Conservation (phyloP, 1,140 invertebrate genomes). For the Adelges cooleyi region DNA sequence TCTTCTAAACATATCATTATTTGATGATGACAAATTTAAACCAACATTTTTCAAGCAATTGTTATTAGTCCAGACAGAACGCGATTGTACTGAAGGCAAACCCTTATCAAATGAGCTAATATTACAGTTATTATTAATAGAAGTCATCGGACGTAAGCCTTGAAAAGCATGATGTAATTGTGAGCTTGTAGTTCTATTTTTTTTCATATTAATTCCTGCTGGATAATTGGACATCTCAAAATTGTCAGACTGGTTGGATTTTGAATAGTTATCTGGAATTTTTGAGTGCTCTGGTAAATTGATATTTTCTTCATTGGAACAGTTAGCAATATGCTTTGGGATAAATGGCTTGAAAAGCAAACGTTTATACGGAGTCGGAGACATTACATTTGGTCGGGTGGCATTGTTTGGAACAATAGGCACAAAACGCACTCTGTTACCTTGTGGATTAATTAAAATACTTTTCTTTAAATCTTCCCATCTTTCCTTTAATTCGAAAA, state of each 20-base stretch:
- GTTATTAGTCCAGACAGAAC: background rate
- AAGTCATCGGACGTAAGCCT: background rate
- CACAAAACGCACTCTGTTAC: slow-evolving; percentile 12
- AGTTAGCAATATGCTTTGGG: background rate
- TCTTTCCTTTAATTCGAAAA: slow-evolving; percentile 13
- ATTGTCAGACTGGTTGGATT: background rate
- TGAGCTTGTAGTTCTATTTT: background rate
- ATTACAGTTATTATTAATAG: background rate
- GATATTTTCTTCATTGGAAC: background rate
- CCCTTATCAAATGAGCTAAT: background rate
- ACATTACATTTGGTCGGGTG: background rate
- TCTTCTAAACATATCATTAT: background rate
- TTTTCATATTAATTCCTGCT: background rate
- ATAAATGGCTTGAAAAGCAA: slow-evolving; percentile 8
- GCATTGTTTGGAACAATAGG: slow-evolving; percentile 8
- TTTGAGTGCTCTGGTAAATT: background rate
- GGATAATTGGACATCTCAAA: background rate
- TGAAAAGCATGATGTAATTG: background rate
- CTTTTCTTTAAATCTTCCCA: slow-evolving; percentile 27
- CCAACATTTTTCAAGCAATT: background rate
- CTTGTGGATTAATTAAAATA: slow-evolving; percentile 20
- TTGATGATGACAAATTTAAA: background rate
- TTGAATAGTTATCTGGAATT: background rate
- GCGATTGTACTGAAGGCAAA: slow-evolving; percentile 3
- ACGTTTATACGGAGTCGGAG: background rate